These are phyloP conservation scores for Glossosoma conforme DNA, from an alignment of 1,140 invertebrate species.

Conservation along the genomic window DNA sequence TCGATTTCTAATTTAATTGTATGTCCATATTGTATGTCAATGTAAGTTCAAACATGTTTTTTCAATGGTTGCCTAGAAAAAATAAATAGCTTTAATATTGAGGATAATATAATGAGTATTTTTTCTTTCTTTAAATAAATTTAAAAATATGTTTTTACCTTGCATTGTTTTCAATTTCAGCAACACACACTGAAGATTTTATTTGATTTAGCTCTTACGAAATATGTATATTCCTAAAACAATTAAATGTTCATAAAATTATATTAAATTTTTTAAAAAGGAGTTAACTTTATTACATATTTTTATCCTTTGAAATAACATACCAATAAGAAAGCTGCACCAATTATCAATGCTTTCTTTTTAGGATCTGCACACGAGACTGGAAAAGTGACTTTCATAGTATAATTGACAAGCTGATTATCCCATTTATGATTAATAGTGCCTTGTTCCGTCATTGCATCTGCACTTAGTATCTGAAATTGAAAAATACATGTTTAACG, in stretches of 20 bases:
- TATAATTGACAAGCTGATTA: constrained; percentile 48
- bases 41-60: no score
- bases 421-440: constrained; percentile 55
- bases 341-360: constrained; percentile 52
- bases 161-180: no score
- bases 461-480: constrained; percentile 40
- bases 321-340: constrained; percentile 54
- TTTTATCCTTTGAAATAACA: constrained; percentile 20
- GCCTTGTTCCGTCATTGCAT: constrained; percentile 51
- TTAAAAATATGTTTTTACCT: no score
- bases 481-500: background rate
- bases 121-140: no score
- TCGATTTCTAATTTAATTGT: no score
- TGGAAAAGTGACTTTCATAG: constrained; percentile 49
- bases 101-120: no score
- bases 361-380: constrained; percentile 45
- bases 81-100: no score
- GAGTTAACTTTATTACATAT: constrained; percentile 6
- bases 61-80: no score
- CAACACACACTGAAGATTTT: constrained; percentile 18
- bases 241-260: constrained; percentile 21
- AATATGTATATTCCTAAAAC: constrained; percentile 49
- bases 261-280: constrained; percentile 23
- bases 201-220: constrained; percentile 40
- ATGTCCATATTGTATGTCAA: no score